Base-by-base conservation (phyloP, 2,797 vertebrate genomes). In the Vespertilio murinus region DNA sequence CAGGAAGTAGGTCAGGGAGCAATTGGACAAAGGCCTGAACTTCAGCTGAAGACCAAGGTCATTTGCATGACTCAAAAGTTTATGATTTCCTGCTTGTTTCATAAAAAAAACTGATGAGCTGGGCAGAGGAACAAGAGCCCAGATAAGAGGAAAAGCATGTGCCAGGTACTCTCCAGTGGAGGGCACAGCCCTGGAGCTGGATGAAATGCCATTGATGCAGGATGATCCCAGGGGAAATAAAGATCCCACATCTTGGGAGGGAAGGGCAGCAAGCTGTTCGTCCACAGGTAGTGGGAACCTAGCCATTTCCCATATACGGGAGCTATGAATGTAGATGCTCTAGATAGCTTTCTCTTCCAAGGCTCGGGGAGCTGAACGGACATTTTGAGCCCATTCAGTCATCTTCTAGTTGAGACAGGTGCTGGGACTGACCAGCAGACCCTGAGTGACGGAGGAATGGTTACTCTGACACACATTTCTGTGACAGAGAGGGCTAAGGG, bases 1-100 rank as follows among this genome's bases (percentile, higher is more conserved):
- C 59, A 90, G 91, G 90, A 95, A 79, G 73, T 47, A 8, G 59
- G 84, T 12, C 54, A 88, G 84, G 52, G 78, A 88, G 64, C 73
- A 64, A 45, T 3, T 38, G 80, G 70, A 79, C 92, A 90, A 59
- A 93, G 64, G 30, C 42, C 54, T 71, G 17, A 4, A 2, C 59
- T 89, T 67, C 33, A 70, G 80, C 90, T 54, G 65, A 56, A 17
- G 23, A 35, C 35, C 45, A 40, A 75, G 78, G 81, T 85, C 84
- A 79, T 56, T 30, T 13, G 22, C 33, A 16, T 95, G 69, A 91
- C 80, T 84, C 70, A 0, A 90, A 85, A 87, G 33, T 33, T 71
- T 35, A 65, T 30, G 33, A 5, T 81, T 92, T 93, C 74, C 28
- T 30, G 70, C 23, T 91, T 70, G 87, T 71, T 69, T 89, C 22